phyloP scores from a whole-genome alignment of 2,797 vertebrate genomes.

The Yasuhikotakia modesta region DNA sequence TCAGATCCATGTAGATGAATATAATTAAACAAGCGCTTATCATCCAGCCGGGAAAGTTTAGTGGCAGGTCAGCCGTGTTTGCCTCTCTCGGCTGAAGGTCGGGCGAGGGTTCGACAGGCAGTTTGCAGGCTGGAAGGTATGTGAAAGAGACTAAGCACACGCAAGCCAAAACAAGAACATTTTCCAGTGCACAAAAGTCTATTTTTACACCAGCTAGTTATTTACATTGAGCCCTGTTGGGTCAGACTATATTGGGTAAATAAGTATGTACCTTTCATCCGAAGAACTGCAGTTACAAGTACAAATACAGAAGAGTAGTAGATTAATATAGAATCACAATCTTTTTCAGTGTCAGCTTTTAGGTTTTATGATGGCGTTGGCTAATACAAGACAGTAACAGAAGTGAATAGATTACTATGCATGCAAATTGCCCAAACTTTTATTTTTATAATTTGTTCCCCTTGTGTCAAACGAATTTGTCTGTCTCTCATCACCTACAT shows the following conservation, averaged over 20 bases:
- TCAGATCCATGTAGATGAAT: slow-evolving; percentile 87
- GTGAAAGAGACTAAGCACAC: slow-evolving; percentile 40
- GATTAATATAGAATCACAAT: too few relatives aligned
- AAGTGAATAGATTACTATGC: too few relatives aligned
- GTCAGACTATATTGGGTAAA: slow-evolving; percentile 23
- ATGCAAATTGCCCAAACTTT: too few relatives aligned
- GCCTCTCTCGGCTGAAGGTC: slow-evolving; percentile 78
- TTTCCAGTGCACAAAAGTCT: slow-evolving; percentile 56
- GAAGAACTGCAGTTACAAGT: neutral
- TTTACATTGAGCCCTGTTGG: slow-evolving; percentile 45
- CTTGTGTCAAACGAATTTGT: too few relatives aligned
- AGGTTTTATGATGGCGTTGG: too few relatives aligned
- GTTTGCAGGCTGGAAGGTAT: slow-evolving; percentile 51
- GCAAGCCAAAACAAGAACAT: slow-evolving; percentile 46
- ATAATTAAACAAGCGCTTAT: slow-evolving; percentile 87
- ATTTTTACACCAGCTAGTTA: slow-evolving; percentile 55
- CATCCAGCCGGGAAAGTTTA: slow-evolving; percentile 78
- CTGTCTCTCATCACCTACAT: neutral
- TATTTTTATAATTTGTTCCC: too few relatives aligned
- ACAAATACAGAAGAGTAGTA: neutral
- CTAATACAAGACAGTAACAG: too few relatives aligned
- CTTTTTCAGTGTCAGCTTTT: too few relatives aligned
- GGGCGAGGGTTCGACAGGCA: slow-evolving; percentile 72
- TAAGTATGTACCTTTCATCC: neutral
- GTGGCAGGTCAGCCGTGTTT: slow-evolving; percentile 80